Evolutionary conservation across 2,888 invertebrate genomes (phyloP).

Genomic region (Heliconius charithonia): DNA sequence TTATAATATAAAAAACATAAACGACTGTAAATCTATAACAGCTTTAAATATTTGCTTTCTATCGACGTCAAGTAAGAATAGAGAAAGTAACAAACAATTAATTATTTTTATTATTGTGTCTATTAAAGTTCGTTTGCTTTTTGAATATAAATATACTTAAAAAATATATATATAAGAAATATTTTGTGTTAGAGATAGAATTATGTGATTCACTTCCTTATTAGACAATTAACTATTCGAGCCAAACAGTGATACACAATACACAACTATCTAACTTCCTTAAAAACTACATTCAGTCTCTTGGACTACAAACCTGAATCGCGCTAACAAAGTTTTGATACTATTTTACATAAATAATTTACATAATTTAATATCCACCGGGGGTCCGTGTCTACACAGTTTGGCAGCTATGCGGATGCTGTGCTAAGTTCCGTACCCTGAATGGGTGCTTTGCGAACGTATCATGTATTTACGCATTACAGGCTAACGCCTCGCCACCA

Average conservation of each 20-base stretch:
- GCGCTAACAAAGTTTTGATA: constrained; percentile 1
- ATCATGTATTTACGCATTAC: neutral
- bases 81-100: no score
- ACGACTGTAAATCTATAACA: neutral
- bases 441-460: constrained; percentile 7
- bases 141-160: no score
- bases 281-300: neutral
- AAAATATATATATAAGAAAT: no score
- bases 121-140: no score
- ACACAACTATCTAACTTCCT: neutral
- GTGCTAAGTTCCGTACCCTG: constrained; percentile 29
- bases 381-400: constrained; percentile 44
- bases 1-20: neutral
- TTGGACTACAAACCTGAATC: constrained; percentile 3
- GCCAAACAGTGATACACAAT: neutral
- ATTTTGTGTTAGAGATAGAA: no score
- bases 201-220: no score
- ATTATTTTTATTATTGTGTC: no score
- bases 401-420: constrained; percentile 36
- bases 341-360: constrained; percentile 43
- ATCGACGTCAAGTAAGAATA: no score
- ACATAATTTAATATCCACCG: constrained; percentile 48
- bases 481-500: constrained; percentile 17
- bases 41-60: neutral
- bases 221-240: no score